Evolutionary conservation across 2,797 vertebrate species (phyloP).

Genomic region (Sciurus vulgaris): DNA sequence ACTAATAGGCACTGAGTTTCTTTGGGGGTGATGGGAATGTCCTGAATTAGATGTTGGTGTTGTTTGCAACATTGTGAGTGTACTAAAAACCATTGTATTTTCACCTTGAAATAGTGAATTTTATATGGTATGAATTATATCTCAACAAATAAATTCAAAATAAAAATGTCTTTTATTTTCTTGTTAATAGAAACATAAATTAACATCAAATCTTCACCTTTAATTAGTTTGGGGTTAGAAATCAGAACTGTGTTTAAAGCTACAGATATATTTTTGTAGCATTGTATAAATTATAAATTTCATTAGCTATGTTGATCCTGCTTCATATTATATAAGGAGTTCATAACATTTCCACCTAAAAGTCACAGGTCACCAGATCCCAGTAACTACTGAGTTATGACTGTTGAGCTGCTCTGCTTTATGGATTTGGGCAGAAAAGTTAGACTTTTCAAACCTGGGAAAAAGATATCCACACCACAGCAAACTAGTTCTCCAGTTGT

Average conservation of each 20-base stretch:
- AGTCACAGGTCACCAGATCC: slow-evolving; percentile 29
- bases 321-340: slow-evolving; percentile 6
- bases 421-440: not conserved
- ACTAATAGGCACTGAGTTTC: not conserved
- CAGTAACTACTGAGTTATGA: not conserved
- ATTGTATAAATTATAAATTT: not conserved
- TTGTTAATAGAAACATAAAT: slow-evolving; percentile 47
- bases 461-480: not conserved
- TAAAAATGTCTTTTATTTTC: slow-evolving; percentile 72
- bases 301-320: slow-evolving; percentile 27
- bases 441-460: slow-evolving; percentile 35
- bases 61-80: slow-evolving; percentile 28
- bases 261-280: not conserved
- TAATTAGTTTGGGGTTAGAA: slow-evolving; percentile 44
- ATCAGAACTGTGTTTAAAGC: slow-evolving; percentile 25
- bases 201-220: slow-evolving; percentile 51
- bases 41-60: not conserved
- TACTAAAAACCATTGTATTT: slow-evolving; percentile 33
- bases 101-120: slow-evolving; percentile 51
- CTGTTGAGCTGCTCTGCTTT: not conserved
- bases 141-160: slow-evolving; percentile 74
- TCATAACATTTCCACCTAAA: slow-evolving; percentile 29
- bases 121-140: slow-evolving; percentile 48
- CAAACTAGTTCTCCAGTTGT: slow-evolving; percentile 13
- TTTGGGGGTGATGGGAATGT: not conserved